A percentile compares a stretch with the other conserved stretches of the same genome.
These are phyloP conservation scores for Sorex fumeus DNA, from an alignment of 2,113 vertebrate genomes.

Conservation along the genomic window DNA sequence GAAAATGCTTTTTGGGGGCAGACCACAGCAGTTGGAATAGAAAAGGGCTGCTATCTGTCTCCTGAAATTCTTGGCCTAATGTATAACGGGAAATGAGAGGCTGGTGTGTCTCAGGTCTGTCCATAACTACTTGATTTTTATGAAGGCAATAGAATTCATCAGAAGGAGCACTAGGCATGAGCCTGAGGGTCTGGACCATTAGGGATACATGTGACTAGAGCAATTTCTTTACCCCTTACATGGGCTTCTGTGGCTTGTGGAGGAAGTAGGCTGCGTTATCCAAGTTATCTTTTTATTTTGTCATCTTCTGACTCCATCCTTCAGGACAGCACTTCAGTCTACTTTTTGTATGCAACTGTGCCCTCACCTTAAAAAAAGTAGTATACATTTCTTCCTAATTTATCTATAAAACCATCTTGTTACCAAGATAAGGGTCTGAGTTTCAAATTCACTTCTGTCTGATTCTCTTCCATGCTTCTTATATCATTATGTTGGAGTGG, in stretches of 20 bases:
- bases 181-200: background rate
- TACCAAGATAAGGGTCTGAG: slow-evolving; percentile 77
- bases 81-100: background rate
- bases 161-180: background rate
- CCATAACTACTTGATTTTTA: background rate
- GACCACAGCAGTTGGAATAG: background rate
- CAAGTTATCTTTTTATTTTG: background rate
- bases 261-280: fast-evolving
- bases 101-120: background rate
- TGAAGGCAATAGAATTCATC: background rate
- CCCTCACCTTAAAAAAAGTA: slow-evolving; percentile 65
- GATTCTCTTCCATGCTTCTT: slow-evolving; percentile 64
- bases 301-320: background rate
- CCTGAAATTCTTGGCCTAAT: fast-evolving
- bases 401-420: slow-evolving; percentile 53
- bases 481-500: slow-evolving; percentile 73
- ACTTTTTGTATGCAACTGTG: background rate
- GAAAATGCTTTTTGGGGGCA: background rate
- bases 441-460: slow-evolving; percentile 75
- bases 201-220: background rate
- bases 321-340: background rate
- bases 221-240: fast-evolving
- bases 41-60: background rate
- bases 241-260: background rate
- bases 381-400: slow-evolving; percentile 64